phyloP scores from a whole-genome alignment of 1,140 invertebrate genomes.

The Vanessa tameamea region DNA sequence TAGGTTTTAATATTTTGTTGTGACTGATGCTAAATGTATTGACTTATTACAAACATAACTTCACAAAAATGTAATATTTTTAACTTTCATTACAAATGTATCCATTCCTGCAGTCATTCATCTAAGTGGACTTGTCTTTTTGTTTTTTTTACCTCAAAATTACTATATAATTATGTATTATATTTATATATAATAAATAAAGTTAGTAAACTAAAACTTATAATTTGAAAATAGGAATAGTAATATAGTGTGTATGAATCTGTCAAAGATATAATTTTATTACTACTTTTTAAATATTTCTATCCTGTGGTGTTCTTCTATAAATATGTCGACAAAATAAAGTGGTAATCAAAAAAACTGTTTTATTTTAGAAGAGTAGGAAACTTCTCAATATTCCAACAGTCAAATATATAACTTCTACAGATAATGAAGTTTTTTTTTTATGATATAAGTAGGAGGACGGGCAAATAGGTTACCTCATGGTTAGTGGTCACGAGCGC shows the following conservation, averaged over 20 bases:
- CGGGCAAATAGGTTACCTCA: too few relatives aligned
- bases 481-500: too few relatives aligned
- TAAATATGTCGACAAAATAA: constrained; percentile 6
- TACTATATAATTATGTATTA: constrained; percentile 4
- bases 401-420: too few relatives aligned
- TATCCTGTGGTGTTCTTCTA: constrained; percentile 8
- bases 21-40: constrained; percentile 23
- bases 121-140: neutral
- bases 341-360: neutral
- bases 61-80: neutral
- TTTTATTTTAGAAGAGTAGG: neutral
- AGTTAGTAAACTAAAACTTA: neutral
- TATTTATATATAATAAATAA: neutral
- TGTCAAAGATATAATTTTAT: constrained; percentile 1
- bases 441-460: too few relatives aligned
- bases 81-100: neutral
- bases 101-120: constrained; percentile 2
- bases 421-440: too few relatives aligned
- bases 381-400: neutral
- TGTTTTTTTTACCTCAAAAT: neutral
- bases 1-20: constrained; percentile 23
- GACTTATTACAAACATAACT: constrained; percentile 1
- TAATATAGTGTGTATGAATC: neutral
- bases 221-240: neutral
- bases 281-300: neutral